Conservation (phyloP, 2,888 invertebrate species). For the Lymantria monacha region DNA sequence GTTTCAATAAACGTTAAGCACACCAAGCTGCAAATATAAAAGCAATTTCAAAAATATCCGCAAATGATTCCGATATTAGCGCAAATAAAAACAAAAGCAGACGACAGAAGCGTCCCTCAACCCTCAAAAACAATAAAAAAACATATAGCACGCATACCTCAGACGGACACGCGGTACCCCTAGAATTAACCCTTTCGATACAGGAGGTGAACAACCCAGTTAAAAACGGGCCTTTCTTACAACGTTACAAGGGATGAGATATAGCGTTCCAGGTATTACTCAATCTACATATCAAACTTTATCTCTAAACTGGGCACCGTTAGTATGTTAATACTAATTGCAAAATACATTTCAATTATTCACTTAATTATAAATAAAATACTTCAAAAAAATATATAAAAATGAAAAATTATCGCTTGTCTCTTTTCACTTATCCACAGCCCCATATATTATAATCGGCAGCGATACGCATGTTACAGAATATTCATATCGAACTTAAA, state of each 20-base stretch:
- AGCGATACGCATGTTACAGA: constrained; percentile 63
- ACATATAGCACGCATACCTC: constrained; percentile 65
- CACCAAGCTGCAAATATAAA: constrained; percentile 25
- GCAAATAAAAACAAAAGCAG: constrained; percentile 47
- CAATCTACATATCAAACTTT: not conserved
- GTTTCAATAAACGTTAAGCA: not conserved
- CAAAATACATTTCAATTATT: too few species aligned
- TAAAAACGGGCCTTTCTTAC: constrained; percentile 64
- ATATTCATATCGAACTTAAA: constrained; percentile 67
- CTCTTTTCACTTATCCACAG: constrained; percentile 28
- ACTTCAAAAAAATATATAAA: not conserved
- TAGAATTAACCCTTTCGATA: constrained; percentile 78
- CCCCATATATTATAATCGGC: constrained; percentile 39
- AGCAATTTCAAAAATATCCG: constrained; percentile 34
- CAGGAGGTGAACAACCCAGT: constrained; percentile 77
- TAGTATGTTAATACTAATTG: not conserved
- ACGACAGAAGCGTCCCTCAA: constrained; percentile 49
- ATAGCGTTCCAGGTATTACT: constrained; percentile 29
- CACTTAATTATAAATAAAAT: too few species aligned
- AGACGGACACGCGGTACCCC: constrained; percentile 68
- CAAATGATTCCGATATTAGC: constrained; percentile 37
- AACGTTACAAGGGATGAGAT: constrained; percentile 30
- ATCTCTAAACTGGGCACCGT: not conserved
- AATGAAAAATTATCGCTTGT: constrained; percentile 10
- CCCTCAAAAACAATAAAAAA: constrained; percentile 61